Percentiles rank a stretch among this genome's conserved stretches.
These are phyloP conservation scores for Nudaria mundana DNA, from an alignment of 2,888 invertebrate species.

Conservation along the genomic window DNA sequence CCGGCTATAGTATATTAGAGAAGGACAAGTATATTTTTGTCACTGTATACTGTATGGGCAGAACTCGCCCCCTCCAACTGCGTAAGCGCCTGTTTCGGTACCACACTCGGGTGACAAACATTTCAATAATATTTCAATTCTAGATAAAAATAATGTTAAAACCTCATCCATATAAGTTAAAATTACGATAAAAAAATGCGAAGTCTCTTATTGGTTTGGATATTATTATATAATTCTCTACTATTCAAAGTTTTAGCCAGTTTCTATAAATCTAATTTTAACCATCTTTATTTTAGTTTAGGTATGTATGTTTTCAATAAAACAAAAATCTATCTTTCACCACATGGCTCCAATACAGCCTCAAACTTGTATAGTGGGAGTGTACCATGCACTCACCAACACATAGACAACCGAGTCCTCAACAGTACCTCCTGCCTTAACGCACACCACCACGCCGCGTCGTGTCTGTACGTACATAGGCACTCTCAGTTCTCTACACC, in stretches of 20 bases:
- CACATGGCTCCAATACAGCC: slow-evolving; percentile 50
- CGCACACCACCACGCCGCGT: slow-evolving; percentile 57
- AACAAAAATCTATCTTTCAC: slow-evolving; percentile 13
- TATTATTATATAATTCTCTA: background rate
- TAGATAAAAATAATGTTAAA: slow-evolving; percentile 20
- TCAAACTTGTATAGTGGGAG: slow-evolving; percentile 67
- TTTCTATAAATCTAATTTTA: too few relatives aligned
- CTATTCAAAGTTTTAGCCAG: background rate
- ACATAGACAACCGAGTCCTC: slow-evolving; percentile 53
- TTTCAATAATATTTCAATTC: slow-evolving; percentile 28
- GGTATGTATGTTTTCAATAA: slow-evolving; percentile 2
- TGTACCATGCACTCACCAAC: slow-evolving; percentile 71
- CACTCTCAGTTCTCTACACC: slow-evolving; percentile 77
- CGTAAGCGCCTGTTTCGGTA: slow-evolving; percentile 69
- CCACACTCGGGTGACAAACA: slow-evolving; percentile 67
- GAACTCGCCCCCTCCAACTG: slow-evolving; percentile 65
- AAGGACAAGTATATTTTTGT: slow-evolving; percentile 62
- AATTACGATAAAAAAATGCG: too few relatives aligned
- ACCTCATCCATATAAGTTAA: slow-evolving; percentile 4
- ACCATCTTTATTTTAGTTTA: background rate
- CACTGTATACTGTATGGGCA: slow-evolving; percentile 51
- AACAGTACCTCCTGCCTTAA: slow-evolving; percentile 58
- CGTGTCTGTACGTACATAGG: slow-evolving; percentile 72
- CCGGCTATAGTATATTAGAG: slow-evolving; percentile 48
- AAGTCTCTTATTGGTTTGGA: background rate